These are phyloP conservation scores for Trididemnum nubilum DNA, from an alignment of 23 tunicate species.

Conservation along the genomic window DNA sequence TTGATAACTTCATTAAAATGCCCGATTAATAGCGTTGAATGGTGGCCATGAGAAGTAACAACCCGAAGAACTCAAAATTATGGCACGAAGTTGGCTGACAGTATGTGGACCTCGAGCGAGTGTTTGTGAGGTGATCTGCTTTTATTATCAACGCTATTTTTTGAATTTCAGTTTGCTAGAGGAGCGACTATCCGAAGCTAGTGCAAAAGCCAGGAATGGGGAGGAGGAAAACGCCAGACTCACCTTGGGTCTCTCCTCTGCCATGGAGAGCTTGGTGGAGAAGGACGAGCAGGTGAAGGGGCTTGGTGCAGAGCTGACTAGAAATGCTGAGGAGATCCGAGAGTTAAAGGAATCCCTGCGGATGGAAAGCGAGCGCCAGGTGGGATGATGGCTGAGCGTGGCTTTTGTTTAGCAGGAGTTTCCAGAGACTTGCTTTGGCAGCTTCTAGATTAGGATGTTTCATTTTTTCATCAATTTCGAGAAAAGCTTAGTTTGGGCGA, in stretches of 20 bases:
- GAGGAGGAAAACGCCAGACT: conserved; percentile 40
- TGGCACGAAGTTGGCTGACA: too few relatives aligned
- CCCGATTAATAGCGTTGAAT: too few relatives aligned
- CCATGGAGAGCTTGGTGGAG: conserved; percentile 40
- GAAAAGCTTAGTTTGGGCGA: too few relatives aligned
- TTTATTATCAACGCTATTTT: too few relatives aligned
- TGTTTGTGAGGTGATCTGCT: too few relatives aligned
- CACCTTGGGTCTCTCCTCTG: not conserved
- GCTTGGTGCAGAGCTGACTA: conserved; percentile 57
- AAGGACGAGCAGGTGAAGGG: conserved; percentile 31
- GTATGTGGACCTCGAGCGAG: too few relatives aligned
- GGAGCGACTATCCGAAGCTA: conserved; percentile 46
- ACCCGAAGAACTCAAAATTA: too few relatives aligned
- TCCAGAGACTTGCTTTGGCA: not conserved
- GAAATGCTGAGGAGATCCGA: conserved; percentile 35
- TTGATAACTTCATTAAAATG: too few relatives aligned
- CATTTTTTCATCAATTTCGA: too few relatives aligned
- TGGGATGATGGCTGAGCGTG: not conserved
- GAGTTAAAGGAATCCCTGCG: conserved; percentile 51
- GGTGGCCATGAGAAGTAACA: too few relatives aligned
- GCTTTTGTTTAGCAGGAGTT: not conserved
- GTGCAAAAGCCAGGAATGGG: conserved; percentile 13
- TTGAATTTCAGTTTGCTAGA: conserved; percentile 60
- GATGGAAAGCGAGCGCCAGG: conserved; percentile 78
- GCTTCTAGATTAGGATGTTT: too few relatives aligned